Base-by-base conservation (phyloP, 2,888 invertebrate species). In the Netelia fuscicornis region DNA sequence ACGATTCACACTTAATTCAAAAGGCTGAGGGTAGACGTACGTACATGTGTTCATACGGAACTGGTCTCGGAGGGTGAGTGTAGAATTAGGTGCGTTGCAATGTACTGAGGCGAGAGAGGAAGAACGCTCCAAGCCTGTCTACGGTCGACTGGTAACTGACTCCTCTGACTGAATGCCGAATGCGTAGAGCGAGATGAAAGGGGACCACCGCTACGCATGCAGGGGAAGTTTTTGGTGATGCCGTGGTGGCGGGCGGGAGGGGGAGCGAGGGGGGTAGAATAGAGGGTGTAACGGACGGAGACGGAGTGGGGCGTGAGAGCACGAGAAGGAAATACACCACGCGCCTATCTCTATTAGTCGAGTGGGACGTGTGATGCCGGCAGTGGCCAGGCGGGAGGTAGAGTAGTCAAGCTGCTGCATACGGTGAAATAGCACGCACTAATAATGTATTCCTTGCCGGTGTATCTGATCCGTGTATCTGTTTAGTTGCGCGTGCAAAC, bases 141-240 rank as follows among this genome's bases (percentile, higher is more conserved):
- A 91, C 93, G 93, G 92, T 91, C 90, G 91, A 92, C 90, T 92
- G 91, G 92, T 92, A 92, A 93, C 93, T 93, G 93, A 93, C 91
- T 93, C 90, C 87, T 87, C 90, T 91, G 92, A 92, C 91, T 92
- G 92, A 93, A 91, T 93, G 91, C 90, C 89, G 92, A 91, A 92
- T 93, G 93, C 92, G 92, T 92, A 90, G 90, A 88, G 91, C 89
- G 90, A 91, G 91, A 92, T 90, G 91, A 92, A 92, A 92, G 92
- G 91, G 92, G 92, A 91, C 88, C 89, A 87, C 88, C 89, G 89
- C 89, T 90, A 93, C 92, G 93, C 93, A 93, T 91, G 92, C 92
- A 92, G 93, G 93, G 93, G 93, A 93, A 93, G 92, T 92, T 92
- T 92, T 91, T 89, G 91, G 90, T 87, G 86, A 87, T 86, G 88